These are phyloP conservation scores for Sebastes hopkinsi DNA, from an alignment of 2,797 vertebrate genomes.

Conservation along the genomic window DNA sequence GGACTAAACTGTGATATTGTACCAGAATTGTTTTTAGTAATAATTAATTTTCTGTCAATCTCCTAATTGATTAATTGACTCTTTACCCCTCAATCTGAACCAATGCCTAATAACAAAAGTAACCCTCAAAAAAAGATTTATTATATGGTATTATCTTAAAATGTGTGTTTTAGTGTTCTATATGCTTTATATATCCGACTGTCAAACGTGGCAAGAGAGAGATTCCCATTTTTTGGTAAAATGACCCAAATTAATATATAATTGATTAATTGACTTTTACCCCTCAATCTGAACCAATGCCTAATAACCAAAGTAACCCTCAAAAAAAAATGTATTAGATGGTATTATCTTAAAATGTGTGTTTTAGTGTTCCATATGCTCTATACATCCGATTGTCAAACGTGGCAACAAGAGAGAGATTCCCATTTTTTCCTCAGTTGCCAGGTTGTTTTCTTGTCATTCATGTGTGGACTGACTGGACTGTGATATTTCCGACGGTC, in stretches of 20 bases:
- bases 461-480: rapidly evolving
- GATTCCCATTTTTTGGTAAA: not conserved
- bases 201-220: not conserved
- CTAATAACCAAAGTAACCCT: not conserved
- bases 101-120: not conserved
- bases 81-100: not conserved
- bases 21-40: not conserved
- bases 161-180: not conserved
- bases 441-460: not conserved
- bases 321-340: not conserved
- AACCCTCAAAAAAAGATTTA: not conserved
- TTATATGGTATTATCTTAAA: not conserved
- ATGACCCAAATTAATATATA: not conserved
- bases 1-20: too few species aligned
- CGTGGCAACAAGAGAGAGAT: not conserved
- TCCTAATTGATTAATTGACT: not conserved
- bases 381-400: not conserved
- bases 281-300: not conserved
- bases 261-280: not conserved
- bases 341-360: not conserved
- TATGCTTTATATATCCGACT: not conserved
- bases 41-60: not conserved
- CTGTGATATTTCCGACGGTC: not conserved
- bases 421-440: too few species aligned
- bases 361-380: not conserved